Evolutionary conservation across 2,888 invertebrate genomes (phyloP), one percentile per base, ranked within the genome.

Genomic region (Melanophora roralis): DNA sequence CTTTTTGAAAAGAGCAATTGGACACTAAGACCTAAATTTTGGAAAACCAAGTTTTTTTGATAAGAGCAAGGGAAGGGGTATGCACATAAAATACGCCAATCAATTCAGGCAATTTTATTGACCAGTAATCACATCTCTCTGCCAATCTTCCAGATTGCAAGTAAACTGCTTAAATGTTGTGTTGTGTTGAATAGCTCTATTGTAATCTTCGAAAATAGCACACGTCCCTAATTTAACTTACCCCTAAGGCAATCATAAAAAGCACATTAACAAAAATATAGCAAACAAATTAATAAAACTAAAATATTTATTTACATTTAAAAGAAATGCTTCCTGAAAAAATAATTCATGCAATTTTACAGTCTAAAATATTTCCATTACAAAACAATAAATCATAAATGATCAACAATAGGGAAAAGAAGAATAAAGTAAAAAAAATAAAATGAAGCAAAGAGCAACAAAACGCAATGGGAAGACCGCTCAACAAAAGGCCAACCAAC

Each of bases 361-460:
- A 65, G 59, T 64, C 64, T 69, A 59, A 69, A 78, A 69, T 32
- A 53, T 69, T 74, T 78, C 65, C 53, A 59, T 65, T 51, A 62
- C 45, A 69, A 65, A 68, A 74, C 55, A 74, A 78, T 78, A 74
- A 78, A 78, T 74, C 69, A 74, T 57, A 60, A 78, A 78, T 64
- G 57, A 69, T 59, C 59, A 69, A 74, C 69, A 74, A 69, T 69
- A 68, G 59, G 8, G 38, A 62, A 11, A 8, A 32, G 32, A 55
- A n/a, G n/a, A n/a, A n/a, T n/a, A n/a, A n/a, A n/a, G n/a, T n/a
- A n/a, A n/a, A n/a, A n/a, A n/a, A n/a, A n/a, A 62, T 21, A 6
- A n/a, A 49, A 11, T 14, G 34, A 11, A 45, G 45, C 8, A 2
- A 14, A 40, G 43, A 6, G 8, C 34, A 53, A 64, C 49, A 73